A percentile compares a stretch with the other conserved stretches of the same genome.
These are phyloP conservation scores for Pseudomyrmex pallidus DNA, from an alignment of 1,140 invertebrate genomes.

Conservation along the genomic window DNA sequence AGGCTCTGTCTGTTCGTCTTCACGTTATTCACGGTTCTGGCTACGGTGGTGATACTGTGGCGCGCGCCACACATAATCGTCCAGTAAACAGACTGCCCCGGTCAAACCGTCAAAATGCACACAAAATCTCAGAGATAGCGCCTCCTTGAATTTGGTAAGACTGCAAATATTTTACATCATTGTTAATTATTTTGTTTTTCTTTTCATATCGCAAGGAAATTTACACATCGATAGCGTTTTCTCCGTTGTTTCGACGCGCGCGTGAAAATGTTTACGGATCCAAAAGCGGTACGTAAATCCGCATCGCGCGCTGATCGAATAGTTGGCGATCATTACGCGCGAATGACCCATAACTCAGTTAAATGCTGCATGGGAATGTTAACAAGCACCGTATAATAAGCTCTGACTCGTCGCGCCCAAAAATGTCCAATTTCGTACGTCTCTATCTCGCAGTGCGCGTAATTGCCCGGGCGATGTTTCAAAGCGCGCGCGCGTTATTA, in stretches of 20 bases:
- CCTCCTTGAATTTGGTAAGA: constrained; percentile 73
- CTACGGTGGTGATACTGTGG: constrained; percentile 96
- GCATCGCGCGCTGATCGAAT: neutral
- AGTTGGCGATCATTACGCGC: constrained; percentile 4
- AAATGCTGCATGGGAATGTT: constrained; percentile 48
- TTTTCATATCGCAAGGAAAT: neutral
- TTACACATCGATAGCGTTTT: no score
- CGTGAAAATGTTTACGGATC: neutral
- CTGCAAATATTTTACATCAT: neutral
- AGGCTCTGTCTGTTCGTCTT: constrained; percentile 98
- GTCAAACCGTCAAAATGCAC: constrained; percentile 75
- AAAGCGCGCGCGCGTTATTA: constrained; percentile 9
- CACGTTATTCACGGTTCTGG: constrained; percentile 97
- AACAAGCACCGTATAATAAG: constrained; percentile 49
- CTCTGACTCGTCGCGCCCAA: constrained; percentile 1
- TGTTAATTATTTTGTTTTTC: neutral
- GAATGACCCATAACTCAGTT: constrained; percentile 52
- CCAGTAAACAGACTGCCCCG: constrained; percentile 88
- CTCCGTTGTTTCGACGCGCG: neutral
- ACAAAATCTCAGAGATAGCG: constrained; percentile 71
- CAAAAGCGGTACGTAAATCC: constrained; percentile 38
- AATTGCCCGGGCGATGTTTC: constrained; percentile 30
- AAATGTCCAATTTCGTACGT: constrained; percentile 49
- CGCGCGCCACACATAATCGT: constrained; percentile 98
- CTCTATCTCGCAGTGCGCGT: constrained; percentile 9